Percentiles rank a stretch among this genome's conserved stretches.
phyloP scores from a whole-genome alignment of 2,113 vertebrate species.

The Myotis lucifugus region DNA sequence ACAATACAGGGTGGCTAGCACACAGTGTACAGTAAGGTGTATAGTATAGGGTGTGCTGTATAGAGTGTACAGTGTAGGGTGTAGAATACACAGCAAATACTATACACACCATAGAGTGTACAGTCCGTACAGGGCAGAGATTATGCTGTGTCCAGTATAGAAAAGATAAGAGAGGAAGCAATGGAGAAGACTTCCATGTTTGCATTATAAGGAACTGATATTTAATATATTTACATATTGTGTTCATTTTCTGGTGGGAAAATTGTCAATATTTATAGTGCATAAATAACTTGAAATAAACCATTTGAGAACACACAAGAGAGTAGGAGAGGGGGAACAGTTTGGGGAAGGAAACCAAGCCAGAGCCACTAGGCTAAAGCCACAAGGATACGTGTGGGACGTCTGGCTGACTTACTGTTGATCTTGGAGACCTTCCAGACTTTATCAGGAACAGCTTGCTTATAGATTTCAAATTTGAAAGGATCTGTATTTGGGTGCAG shows the following conservation, averaged over 20 bases:
- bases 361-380: neutral
- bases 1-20: neutral
- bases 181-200: neutral
- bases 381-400: fast-evolving
- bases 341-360: neutral
- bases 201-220: neutral
- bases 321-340: too few relatives aligned
- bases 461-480: constrained; percentile 96
- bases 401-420: constrained; percentile 90
- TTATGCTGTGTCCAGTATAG: neutral
- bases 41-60: neutral
- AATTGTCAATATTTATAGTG: neutral
- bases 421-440: constrained; percentile 94
- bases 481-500: constrained; percentile 94
- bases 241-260: neutral
- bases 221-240: neutral
- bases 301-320: fast-evolving
- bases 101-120: neutral
- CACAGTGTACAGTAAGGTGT: neutral
- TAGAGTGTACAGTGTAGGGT: neutral
- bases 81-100: neutral
- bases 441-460: constrained; percentile 92
- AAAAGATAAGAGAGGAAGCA: neutral
- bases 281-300: neutral
- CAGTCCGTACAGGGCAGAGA: too few relatives aligned